Evolutionary conservation across 2,797 vertebrate species (phyloP).

Genomic region (Pangasius larnaudii): DNA sequence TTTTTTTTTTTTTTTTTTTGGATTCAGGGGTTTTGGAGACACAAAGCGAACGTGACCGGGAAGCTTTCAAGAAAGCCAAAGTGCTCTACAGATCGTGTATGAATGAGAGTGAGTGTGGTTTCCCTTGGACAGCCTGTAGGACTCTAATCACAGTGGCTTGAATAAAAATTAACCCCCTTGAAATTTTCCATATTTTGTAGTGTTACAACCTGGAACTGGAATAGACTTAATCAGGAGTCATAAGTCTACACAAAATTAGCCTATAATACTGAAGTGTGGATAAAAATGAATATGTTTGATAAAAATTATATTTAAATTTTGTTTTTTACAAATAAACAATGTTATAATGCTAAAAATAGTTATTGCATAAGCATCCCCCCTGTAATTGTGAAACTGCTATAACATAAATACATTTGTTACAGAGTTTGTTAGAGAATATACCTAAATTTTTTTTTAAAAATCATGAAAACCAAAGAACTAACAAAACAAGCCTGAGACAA

Average conservation of each 20-base stretch:
- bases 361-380: not conserved
- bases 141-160: not conserved
- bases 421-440: not conserved
- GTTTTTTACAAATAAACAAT: not conserved
- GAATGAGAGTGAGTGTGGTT: slow-evolving; percentile 87
- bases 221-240: not conserved
- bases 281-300: not conserved
- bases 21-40: slow-evolving; percentile 87
- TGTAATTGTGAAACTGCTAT: not conserved
- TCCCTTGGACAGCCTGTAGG: not conserved
- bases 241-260: not conserved
- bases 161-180: not conserved
- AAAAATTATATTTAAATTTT: not conserved
- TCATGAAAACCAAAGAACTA: not conserved
- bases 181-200: not conserved
- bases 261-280: not conserved
- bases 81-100: slow-evolving; percentile 92
- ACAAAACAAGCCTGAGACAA: not conserved
- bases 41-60: slow-evolving; percentile 78
- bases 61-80: slow-evolving; percentile 91
- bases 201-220: not conserved
- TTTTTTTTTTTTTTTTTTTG: not conserved
- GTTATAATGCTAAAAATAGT: not conserved
- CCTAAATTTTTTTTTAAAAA: too few species aligned
- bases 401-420: not conserved